These are phyloP conservation scores for Brachymystax lenok DNA, from an alignment of 2,797 vertebrate species.

Conservation along the genomic window DNA sequence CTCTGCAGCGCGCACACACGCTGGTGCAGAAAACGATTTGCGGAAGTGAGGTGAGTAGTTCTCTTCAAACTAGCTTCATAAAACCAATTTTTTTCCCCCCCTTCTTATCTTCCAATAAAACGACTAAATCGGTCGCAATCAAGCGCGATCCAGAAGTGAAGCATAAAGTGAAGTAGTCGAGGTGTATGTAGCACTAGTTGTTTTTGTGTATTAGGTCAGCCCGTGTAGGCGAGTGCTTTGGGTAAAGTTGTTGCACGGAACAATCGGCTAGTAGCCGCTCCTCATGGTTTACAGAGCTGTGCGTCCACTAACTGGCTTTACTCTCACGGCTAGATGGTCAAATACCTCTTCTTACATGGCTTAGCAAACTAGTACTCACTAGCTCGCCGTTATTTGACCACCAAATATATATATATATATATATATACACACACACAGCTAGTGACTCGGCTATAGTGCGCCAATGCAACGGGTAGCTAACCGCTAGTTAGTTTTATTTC, in stretches of 20 bases:
- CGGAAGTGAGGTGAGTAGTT: conserved; percentile 86
- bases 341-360: not conserved
- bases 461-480: not conserved
- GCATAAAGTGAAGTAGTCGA: too few species aligned
- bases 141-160: too few species aligned
- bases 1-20: conserved; percentile 51
- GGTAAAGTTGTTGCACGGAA: too few species aligned
- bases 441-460: too few species aligned
- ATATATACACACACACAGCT: too few species aligned
- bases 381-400: not conserved
- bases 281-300: conserved; percentile 10
- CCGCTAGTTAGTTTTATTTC: conserved; percentile 41
- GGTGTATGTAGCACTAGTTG: too few species aligned
- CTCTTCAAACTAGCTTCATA: conserved; percentile 60
- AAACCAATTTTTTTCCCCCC: conserved; percentile 44
- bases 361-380: not conserved
- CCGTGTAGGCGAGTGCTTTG: too few species aligned
- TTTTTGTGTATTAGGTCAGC: too few species aligned
- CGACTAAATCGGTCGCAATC: too few species aligned
- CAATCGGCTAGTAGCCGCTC: too few species aligned
- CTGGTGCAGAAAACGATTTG: conserved; percentile 77
- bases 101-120: too few species aligned
- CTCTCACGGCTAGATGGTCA: not conserved
- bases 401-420: not conserved
- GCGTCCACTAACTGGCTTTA: not conserved